Percentiles rank a stretch among this genome's conserved stretches.
These are phyloP conservation scores for Coelopa pilipes DNA, from an alignment of 2,888 invertebrate genomes.

Conservation along the genomic window DNA sequence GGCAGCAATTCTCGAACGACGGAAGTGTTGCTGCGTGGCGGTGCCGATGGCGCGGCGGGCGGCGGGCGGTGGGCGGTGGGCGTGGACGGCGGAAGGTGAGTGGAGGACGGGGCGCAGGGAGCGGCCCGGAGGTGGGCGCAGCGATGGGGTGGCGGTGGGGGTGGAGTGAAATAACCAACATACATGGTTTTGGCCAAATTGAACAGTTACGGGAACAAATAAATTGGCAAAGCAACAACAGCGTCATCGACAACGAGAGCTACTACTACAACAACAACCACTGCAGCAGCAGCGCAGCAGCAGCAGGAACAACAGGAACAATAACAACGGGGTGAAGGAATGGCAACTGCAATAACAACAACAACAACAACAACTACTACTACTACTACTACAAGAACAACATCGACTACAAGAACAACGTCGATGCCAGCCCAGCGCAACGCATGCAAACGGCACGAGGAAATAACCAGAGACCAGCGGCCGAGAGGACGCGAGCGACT, in stretches of 20 bases:
- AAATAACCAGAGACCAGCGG: neutral
- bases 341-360: too few relatives aligned
- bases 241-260: neutral
- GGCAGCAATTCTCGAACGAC: conserved; percentile 8
- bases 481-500: neutral
- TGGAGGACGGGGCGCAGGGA: too few relatives aligned
- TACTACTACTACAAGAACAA: too few relatives aligned
- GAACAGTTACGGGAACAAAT: conserved; percentile 31
- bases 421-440: too few relatives aligned
- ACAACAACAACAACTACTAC: too few relatives aligned
- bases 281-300: too few relatives aligned
- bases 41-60: neutral
- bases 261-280: too few relatives aligned
- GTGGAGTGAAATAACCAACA: conserved; percentile 29
- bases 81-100: too few relatives aligned
- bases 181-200: conserved; percentile 31
- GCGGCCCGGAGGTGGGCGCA: neutral
- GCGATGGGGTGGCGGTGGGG: neutral
- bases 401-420: too few relatives aligned
- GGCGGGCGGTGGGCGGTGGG: too few relatives aligned
- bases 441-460: neutral
- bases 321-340: too few relatives aligned
- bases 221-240: conserved; percentile 30
- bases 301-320: too few relatives aligned
- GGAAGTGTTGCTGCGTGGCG: conserved; percentile 13